Evolutionary conservation across 2,888 invertebrate genomes (phyloP).

Genomic region (Macrophya alboannulata): DNA sequence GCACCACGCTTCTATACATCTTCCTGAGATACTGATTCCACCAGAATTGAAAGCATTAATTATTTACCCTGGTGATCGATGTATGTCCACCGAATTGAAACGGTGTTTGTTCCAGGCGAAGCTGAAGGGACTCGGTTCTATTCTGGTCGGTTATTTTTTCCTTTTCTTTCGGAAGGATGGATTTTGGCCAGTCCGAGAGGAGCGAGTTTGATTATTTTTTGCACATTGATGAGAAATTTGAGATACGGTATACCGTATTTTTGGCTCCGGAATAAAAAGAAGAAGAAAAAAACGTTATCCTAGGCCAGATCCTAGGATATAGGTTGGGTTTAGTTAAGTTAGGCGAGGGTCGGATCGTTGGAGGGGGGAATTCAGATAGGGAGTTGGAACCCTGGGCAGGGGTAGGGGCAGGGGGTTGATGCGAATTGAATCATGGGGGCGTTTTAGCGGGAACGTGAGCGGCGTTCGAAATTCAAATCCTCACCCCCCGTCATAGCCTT

Average conservation of each 20-base stretch:
- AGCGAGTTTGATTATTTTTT: neutral
- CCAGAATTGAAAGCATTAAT: neutral
- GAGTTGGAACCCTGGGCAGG: conserved; percentile 51
- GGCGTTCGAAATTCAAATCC: conserved; percentile 74
- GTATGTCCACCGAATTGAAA: neutral
- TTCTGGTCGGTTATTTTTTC: neutral
- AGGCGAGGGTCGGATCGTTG: conserved; percentile 7
- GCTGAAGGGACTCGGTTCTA: neutral
- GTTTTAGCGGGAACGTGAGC: conserved; percentile 78
- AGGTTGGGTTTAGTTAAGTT: neutral
- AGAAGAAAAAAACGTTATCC: neutral
- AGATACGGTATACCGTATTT: neutral
- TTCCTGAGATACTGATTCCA: neutral
- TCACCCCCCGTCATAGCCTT: conserved; percentile 63
- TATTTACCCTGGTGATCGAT: conserved; percentile 4
- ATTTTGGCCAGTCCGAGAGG: no score
- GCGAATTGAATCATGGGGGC: conserved; percentile 79
- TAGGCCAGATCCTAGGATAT: neutral
- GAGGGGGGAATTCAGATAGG: conserved; percentile 11
- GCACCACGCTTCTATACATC: neutral
- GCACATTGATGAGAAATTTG: neutral
- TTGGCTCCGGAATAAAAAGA: no score
- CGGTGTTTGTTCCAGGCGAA: neutral
- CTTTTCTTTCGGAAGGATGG: neutral
- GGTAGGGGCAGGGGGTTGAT: conserved; percentile 72